phyloP scores from a whole-genome alignment of 2,797 vertebrate species.

The Glyptemys insculpta region DNA sequence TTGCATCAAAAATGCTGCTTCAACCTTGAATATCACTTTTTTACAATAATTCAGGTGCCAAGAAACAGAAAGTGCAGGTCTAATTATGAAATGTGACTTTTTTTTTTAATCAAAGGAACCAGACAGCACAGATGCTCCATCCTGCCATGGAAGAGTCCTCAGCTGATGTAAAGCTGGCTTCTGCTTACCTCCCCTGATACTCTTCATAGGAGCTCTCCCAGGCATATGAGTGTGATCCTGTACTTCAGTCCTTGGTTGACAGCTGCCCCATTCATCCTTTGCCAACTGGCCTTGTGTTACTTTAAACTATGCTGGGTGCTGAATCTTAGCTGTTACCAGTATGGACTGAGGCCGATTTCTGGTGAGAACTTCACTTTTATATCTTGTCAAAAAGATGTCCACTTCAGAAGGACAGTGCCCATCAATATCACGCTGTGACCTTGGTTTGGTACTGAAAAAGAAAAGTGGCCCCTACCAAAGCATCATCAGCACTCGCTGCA shows the following conservation, averaged over 20 bases:
- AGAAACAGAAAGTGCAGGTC: background rate
- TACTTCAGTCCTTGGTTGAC: background rate
- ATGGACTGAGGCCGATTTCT: background rate
- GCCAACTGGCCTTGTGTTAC: fast-evolving
- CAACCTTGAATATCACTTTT: background rate
- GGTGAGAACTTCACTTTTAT: too few species aligned
- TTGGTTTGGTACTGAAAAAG: background rate
- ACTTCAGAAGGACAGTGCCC: too few species aligned
- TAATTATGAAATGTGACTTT: background rate
- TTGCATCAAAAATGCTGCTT: background rate
- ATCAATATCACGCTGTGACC: background rate
- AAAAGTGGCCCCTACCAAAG: background rate
- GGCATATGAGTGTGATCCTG: background rate
- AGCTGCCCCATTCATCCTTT: background rate
- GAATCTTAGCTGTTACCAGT: background rate
- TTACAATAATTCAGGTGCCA: background rate
- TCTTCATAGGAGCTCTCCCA: background rate
- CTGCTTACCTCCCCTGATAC: background rate
- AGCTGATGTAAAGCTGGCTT: background rate
- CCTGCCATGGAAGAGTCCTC: background rate
- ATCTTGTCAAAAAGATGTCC: too few species aligned
- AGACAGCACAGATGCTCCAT: background rate
- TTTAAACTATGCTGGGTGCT: background rate
- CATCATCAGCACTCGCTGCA: background rate
- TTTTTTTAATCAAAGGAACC: background rate